Conservation (phyloP, 2,888 invertebrate species). For the Pandemis heparana region DNA sequence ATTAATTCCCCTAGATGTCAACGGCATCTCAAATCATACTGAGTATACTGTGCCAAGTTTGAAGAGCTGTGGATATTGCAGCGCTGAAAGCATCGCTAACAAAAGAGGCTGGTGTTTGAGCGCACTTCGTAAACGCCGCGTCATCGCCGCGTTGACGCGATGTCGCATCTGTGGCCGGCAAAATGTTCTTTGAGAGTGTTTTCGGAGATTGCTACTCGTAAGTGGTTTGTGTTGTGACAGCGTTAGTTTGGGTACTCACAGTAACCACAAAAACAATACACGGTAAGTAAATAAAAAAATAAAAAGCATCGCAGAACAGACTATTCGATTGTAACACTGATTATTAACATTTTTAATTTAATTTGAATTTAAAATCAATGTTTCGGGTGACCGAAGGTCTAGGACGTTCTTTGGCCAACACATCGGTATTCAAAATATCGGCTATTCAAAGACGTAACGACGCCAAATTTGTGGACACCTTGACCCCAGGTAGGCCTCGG, state of each 20-base stretch:
- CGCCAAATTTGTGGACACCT: too few species aligned
- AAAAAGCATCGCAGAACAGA: too few species aligned
- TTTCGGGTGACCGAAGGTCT: too few species aligned
- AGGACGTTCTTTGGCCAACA: too few species aligned
- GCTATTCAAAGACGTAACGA: too few species aligned
- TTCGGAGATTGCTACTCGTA: slow-evolving; percentile 54
- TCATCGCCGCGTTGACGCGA: slow-evolving; percentile 47
- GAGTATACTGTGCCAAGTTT: slow-evolving; percentile 58
- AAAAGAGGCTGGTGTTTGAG: slow-evolving; percentile 66
- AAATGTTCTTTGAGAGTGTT: slow-evolving; percentile 59
- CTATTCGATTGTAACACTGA: too few species aligned
- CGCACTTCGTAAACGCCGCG: slow-evolving; percentile 57
- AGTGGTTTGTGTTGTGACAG: slow-evolving; percentile 48
- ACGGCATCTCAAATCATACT: slow-evolving; percentile 41
- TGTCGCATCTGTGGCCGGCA: slow-evolving; percentile 55
- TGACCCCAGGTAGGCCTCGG: too few species aligned
- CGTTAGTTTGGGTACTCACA: neutral
- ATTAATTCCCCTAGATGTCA: slow-evolving; percentile 47
- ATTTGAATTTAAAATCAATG: too few species aligned
- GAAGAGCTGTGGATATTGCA: slow-evolving; percentile 60
- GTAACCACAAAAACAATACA: neutral
- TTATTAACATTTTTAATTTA: too few species aligned
- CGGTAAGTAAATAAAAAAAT: too few species aligned
- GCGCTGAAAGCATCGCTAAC: slow-evolving; percentile 62
- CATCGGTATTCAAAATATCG: too few species aligned